Evolutionary conservation across 2,888 invertebrate species (phyloP).

Genomic region (Seladonia tumulorum): DNA sequence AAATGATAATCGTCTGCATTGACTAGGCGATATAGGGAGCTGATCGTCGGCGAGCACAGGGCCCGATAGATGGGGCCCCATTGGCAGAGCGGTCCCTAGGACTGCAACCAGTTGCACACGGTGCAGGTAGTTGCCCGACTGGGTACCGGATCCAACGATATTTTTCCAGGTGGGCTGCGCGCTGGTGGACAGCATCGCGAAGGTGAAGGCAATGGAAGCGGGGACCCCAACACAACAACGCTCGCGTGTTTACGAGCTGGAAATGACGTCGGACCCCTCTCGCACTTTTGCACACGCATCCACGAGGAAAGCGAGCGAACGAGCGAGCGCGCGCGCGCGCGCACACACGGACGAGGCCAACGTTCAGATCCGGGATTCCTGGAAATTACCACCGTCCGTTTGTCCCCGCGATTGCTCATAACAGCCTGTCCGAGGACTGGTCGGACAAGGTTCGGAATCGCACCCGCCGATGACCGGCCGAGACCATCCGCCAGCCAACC

Average conservation of each 20-base stretch:
- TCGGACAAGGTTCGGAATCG: slow-evolving; percentile 66
- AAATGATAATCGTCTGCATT: too few species aligned
- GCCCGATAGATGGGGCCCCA: background rate
- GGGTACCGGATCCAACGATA: slow-evolving; percentile 53
- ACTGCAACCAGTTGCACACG: background rate
- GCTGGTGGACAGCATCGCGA: slow-evolving; percentile 32
- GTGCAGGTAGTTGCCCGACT: slow-evolving; percentile 33
- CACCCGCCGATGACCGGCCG: background rate
- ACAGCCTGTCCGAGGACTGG: slow-evolving; percentile 66
- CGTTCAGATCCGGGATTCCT: slow-evolving; percentile 70
- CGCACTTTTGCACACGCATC: slow-evolving; percentile 41
- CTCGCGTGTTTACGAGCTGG: slow-evolving; percentile 55
- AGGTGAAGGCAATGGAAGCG: slow-evolving; percentile 68
- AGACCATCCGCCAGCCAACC: background rate
- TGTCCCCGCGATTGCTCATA: slow-evolving; percentile 62
- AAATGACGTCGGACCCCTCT: slow-evolving; percentile 17
- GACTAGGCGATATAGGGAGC: too few species aligned
- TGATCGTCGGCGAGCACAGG: background rate
- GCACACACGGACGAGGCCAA: slow-evolving; percentile 52
- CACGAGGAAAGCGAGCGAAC: slow-evolving; percentile 48
- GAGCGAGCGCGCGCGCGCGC: too few species aligned
- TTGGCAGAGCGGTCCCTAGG: background rate
- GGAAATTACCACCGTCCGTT: slow-evolving; percentile 55
- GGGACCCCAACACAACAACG: slow-evolving; percentile 9
- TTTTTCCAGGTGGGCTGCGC: slow-evolving; percentile 42